A percentile compares a stretch with the other conserved stretches of the same genome.
Evolutionary conservation across 2,888 invertebrate genomes (phyloP).

Genomic region (Myopa testacea): DNA sequence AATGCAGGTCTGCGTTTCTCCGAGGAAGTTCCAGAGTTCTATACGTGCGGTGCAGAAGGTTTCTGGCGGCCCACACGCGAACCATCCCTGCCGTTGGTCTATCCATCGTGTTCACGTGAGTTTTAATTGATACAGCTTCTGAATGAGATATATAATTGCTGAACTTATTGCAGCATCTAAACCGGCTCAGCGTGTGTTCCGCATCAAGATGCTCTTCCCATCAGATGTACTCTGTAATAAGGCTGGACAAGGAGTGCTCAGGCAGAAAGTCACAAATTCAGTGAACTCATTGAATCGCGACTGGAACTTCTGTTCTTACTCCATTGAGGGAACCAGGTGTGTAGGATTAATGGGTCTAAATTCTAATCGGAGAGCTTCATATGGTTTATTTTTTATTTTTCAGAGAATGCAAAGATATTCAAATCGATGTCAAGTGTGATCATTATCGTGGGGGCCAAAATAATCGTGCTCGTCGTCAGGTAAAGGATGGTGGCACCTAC

Average conservation of each 20-base stretch:
- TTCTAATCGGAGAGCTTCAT: not conserved
- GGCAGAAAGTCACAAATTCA: constrained; percentile 88
- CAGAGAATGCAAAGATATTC: constrained; percentile 89
- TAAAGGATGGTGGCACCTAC: constrained; percentile 80
- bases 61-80: constrained; percentile 93
- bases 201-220: constrained; percentile 93
- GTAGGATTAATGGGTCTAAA: not conserved
- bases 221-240: constrained; percentile 96
- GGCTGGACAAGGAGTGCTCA: constrained; percentile 91
- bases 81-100: constrained; percentile 83
- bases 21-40: constrained; percentile 94
- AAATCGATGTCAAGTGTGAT: constrained; percentile 92
- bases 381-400: constrained; percentile 60
- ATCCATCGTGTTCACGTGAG: constrained; percentile 91
- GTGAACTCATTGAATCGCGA: constrained; percentile 92
- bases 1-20: constrained; percentile 90
- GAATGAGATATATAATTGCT: not conserved
- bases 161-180: constrained; percentile 74
- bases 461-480: constrained; percentile 76
- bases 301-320: constrained; percentile 97
- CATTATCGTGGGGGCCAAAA: constrained; percentile 73
- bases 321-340: constrained; percentile 78
- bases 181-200: constrained; percentile 94
- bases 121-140: constrained; percentile 31
- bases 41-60: constrained; percentile 97